Evolutionary conservation across 2,888 invertebrate genomes (phyloP), one percentile per base, ranked within the genome.

Genomic region (Drosophila mimetica): DNA sequence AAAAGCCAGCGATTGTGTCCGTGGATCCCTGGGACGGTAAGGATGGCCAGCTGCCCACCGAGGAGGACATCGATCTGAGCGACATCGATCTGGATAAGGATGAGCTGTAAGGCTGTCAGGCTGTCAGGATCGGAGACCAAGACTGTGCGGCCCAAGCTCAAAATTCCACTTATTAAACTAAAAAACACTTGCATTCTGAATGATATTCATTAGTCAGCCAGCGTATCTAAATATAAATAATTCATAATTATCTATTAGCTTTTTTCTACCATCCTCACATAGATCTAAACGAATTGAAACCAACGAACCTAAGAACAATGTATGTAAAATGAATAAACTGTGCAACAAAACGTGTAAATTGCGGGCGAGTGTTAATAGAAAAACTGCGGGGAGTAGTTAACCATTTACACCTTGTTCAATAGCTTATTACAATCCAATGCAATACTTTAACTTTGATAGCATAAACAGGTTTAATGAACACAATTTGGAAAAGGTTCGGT

Each of bases 11-110:
- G 74, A 94, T 97, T 41, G 88, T 92, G 8, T 92, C 92, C 42
- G 93, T 94, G 0, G 95, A 95, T 22, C 93, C 96, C 0, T 99
- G 99, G 99, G 98, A 99, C 91, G 99, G 99, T 16, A 96, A 98
- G 90, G 98, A 99, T 90, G 98, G 96, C 0, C 95, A 96, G 86
- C 92, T 96, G 82, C 97, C 97, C 2, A 93, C 92, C 34, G 90
- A 90, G 44, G 98, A 98, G 86, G 97, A 98, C 75, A 96, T 97
- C 73, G 98, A 98, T 93, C 94, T 98, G 55, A 97, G 97, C 30
- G 98, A 98, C 91, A 93, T 98, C 20, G 96, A 96, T 76, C 93
- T 98, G 42, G 96, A 96, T 86, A 90, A 89, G 63, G 91, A 90
- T 60, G 90, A 91, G 72, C 88, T 91, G 52, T 91, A 90, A 77